Evolutionary conservation across 1,140 invertebrate species (phyloP).

Genomic region (Drosophila bipectinata): DNA sequence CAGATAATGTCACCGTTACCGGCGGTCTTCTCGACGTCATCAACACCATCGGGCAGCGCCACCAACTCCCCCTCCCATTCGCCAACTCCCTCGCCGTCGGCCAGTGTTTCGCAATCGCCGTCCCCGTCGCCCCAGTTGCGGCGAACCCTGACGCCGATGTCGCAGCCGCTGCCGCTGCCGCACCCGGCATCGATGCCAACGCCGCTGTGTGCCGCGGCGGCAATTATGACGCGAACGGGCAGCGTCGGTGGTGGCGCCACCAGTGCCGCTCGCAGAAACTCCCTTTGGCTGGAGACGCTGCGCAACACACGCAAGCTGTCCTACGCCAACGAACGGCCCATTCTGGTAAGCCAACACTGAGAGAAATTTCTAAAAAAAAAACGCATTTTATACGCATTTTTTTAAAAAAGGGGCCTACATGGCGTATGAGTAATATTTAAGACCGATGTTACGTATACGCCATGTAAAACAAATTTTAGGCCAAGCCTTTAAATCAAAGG

Average conservation of each 20-base stretch:
- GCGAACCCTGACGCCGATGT: slow-evolving; percentile 13
- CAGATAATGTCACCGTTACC: slow-evolving; percentile 3
- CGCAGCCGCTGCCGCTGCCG: slow-evolving; percentile 9
- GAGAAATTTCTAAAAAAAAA: not conserved
- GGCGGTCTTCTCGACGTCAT: slow-evolving; percentile 45
- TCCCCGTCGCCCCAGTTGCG: not conserved
- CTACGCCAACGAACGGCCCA: slow-evolving; percentile 66
- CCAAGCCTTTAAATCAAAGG: no score
- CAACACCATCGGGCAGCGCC: slow-evolving; percentile 3
- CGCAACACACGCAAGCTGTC: slow-evolving; percentile 71
- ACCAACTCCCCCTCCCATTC: not conserved
- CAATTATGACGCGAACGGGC: slow-evolving; percentile 61
- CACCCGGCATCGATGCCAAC: slow-evolving; percentile 2
- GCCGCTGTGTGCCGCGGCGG: slow-evolving; percentile 13
- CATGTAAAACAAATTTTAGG: not conserved
- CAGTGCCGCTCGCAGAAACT: slow-evolving; percentile 64
- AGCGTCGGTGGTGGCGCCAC: slow-evolving; percentile 59
- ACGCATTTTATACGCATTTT: no score
- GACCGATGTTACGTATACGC: not conserved
- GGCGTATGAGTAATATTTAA: slow-evolving; percentile 9
- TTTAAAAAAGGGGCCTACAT: not conserved
- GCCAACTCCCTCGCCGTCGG: slow-evolving; percentile 6
- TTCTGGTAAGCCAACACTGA: slow-evolving; percentile 56
- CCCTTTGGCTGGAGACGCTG: slow-evolving; percentile 71
- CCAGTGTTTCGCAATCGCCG: slow-evolving; percentile 9